phyloP scores from a whole-genome alignment of 1,140 invertebrate genomes.

The Nasonia longicornis region DNA sequence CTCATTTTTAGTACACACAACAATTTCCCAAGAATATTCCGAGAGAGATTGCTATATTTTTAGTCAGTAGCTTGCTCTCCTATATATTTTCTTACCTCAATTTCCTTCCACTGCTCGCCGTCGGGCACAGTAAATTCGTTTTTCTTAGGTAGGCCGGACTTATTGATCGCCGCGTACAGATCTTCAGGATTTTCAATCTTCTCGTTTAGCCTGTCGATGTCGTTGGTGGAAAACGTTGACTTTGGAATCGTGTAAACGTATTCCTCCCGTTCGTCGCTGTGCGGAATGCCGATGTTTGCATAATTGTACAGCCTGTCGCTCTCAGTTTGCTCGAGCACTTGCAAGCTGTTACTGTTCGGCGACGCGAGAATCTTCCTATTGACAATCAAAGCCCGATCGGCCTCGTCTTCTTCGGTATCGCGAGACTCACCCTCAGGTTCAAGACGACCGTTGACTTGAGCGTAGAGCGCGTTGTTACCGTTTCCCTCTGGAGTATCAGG shows the following conservation, averaged over 20 bases:
- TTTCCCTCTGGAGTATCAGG: constrained; percentile 56
- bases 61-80: not conserved
- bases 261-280: constrained; percentile 52
- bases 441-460: constrained; percentile 63
- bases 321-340: constrained; percentile 36
- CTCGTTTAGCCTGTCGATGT: constrained; percentile 54
- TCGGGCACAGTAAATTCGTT: constrained; percentile 59
- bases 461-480: constrained; percentile 56
- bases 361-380: constrained; percentile 17
- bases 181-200: constrained; percentile 61
- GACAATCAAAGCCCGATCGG: constrained; percentile 51
- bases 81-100: constrained; percentile 54
- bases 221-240: constrained; percentile 54
- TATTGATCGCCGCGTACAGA: constrained; percentile 66
- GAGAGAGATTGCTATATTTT: too few species aligned
- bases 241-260: constrained; percentile 62
- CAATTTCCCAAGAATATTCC: too few species aligned
- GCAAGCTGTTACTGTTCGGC: not conserved
- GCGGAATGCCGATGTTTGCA: constrained; percentile 53
- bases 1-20: too few species aligned
- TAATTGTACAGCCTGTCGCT: constrained; percentile 58
- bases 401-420: constrained; percentile 65
- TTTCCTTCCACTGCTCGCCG: constrained; percentile 59
- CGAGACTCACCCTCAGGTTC: constrained; percentile 65
- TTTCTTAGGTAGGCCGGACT: constrained; percentile 57